Base-by-base conservation (phyloP, 2,797 vertebrate species). In the Danio albolineatus region DNA sequence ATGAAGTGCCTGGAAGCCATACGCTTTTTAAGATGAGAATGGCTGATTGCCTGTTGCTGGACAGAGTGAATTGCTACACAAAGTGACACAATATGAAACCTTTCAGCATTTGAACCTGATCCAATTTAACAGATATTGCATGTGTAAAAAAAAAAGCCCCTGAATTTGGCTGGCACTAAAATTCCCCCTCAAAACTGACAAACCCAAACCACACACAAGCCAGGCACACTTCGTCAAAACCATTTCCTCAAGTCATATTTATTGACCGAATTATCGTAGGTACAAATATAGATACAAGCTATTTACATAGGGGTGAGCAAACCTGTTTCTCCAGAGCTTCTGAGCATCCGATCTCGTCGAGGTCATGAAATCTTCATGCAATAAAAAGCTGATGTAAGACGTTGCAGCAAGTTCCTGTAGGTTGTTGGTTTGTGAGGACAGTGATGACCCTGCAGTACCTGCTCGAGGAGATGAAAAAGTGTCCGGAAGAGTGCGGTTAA, bases 211-310 rank as follows among this genome's bases (percentile, higher is more conserved):
- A 49, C n/a, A 49, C n/a, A 62, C 7, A 67, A 60, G 56, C 7
- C 39, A 72, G 7, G 5, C 19, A 53, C 17, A 17, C 12, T 51
- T 62, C 67, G 65, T 76, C 70, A 82, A 72, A 77, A 67, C 3
- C 5, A 67, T 62, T 43, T 65, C 51, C 6, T 70, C 6, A 70
- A 66, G 49, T 44, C 54, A 71, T n/a, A 69, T 84, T 84, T 73
- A 83, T 85, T 81, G 62, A 65, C 28, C 82, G n/a, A 46, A 73
- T 70, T 72, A 62, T 73, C 43, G 67, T 60, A 57, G 46, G 53
- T 76, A 84, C 69, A 86, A 82, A 85, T 49, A 66, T 70, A 56
- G 6, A 57, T 69, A 83, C 64, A 76, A 80, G 80, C 43, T 85
- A 85, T 85, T 77, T 85, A 85, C 84, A 85, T 6, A 57, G 56